These are phyloP conservation scores for Pedetes capensis DNA, from an alignment of 2,113 vertebrate genomes.

Conservation along the genomic window DNA sequence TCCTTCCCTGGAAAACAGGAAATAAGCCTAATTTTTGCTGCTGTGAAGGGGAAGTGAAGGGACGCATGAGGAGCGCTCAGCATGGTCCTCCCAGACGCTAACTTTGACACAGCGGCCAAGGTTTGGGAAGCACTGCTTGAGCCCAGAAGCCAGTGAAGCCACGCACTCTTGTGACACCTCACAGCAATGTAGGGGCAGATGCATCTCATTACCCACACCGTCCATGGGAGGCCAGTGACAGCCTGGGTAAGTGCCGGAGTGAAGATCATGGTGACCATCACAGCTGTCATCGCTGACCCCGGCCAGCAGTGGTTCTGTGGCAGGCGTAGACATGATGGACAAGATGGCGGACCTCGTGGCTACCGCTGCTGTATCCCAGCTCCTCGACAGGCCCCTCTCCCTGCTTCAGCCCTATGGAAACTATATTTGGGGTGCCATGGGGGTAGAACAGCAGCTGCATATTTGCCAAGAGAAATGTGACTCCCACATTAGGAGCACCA, in stretches of 20 bases:
- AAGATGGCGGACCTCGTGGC: rapidly evolving
- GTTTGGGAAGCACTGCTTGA: rapidly evolving
- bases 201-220: neutral
- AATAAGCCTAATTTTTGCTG: neutral
- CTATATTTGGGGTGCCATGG: neutral
- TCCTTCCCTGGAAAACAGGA: neutral
- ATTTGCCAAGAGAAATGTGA: neutral
- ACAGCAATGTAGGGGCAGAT: neutral
- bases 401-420: neutral
- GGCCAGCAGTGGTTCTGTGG: neutral
- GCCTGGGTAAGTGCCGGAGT: neutral
- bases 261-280: neutral
- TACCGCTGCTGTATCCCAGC: neutral
- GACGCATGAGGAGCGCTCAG: neutral
- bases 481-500: neutral
- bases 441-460: neutral
- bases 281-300: neutral
- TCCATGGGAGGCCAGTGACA: neutral
- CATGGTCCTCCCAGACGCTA: neutral
- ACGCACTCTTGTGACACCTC: neutral
- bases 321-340: rapidly evolving
- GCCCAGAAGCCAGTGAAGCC: neutral
- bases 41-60: neutral
- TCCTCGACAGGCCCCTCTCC: neutral
- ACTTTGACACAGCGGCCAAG: neutral